A percentile compares a stretch with the other conserved stretches of the same genome.
Evolutionary conservation across 1,140 invertebrate species (phyloP).

Genomic region (Colletes gigas): DNA sequence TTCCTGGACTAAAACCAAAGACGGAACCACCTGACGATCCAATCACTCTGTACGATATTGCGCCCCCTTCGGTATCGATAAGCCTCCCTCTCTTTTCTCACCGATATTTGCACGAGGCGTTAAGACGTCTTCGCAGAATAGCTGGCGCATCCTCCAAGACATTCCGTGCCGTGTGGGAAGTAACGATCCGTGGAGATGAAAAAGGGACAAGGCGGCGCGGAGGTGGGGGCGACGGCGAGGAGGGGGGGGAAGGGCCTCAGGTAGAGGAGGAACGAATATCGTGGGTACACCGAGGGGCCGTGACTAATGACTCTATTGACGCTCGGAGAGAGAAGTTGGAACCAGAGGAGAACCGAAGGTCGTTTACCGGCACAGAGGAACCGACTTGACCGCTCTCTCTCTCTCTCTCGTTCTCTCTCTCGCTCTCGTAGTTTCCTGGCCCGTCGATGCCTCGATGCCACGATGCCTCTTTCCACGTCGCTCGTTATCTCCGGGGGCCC

Average conservation of each 20-base stretch:
- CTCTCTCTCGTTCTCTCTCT: not conserved
- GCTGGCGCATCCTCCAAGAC: slow-evolving; percentile 23
- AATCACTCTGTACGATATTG: not conserved
- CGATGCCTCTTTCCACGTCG: slow-evolving; percentile 13
- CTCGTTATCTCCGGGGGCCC: slow-evolving; percentile 43
- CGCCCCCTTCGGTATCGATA: not conserved
- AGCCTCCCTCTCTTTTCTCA: not conserved
- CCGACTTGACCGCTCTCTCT: slow-evolving; percentile 20
- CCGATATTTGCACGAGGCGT: slow-evolving; percentile 20
- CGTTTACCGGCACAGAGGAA: slow-evolving; percentile 64
- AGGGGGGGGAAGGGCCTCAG: slow-evolving; percentile 46
- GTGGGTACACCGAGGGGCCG: slow-evolving; percentile 62
- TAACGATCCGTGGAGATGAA: slow-evolving; percentile 55
- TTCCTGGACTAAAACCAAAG: no score
- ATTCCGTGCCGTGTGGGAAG: slow-evolving; percentile 44
- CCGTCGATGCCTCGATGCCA: slow-evolving; percentile 19
- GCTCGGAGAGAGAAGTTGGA: slow-evolving; percentile 48
- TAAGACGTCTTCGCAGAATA: slow-evolving; percentile 41
- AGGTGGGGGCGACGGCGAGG: not conserved
- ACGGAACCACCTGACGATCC: no score
- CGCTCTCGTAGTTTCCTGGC: not conserved
- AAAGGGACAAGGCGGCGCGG: slow-evolving; percentile 37
- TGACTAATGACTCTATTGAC: slow-evolving; percentile 76
- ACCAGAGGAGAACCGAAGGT: slow-evolving; percentile 61
- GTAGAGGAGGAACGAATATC: slow-evolving; percentile 67